A percentile compares a stretch with the other conserved stretches of the same genome.
Evolutionary conservation across 2,113 vertebrate genomes (phyloP).

Genomic region (Etia nguti): DNA sequence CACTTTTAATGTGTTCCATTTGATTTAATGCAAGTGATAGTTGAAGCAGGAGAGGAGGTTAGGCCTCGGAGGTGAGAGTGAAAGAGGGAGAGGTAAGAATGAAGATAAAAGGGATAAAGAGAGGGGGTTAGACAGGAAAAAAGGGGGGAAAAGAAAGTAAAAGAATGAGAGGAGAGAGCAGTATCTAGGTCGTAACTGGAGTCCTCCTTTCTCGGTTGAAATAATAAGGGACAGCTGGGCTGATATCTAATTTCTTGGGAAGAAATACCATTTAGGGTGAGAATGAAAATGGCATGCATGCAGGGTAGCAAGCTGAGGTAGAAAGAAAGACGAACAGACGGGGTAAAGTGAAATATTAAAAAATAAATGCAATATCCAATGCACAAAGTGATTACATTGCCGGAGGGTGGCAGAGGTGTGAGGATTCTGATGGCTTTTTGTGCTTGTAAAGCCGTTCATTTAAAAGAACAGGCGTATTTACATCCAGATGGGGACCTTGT

Average conservation of each 20-base stretch:
- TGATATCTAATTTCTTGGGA: constrained; percentile 60
- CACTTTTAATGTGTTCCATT: constrained; percentile 78
- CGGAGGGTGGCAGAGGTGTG: constrained; percentile 49
- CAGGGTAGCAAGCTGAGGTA: constrained; percentile 1
- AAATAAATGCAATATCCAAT: constrained; percentile 64
- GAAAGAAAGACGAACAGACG: constrained; percentile 17
- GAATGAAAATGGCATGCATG: constrained; percentile 55
- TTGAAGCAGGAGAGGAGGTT: constrained; percentile 65
- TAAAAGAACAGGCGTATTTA: constrained; percentile 55
- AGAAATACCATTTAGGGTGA: constrained; percentile 62
- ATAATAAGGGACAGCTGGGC: constrained; percentile 55
- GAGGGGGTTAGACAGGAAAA: constrained; percentile 2
- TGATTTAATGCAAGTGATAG: constrained; percentile 76
- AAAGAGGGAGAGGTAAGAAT: neutral
- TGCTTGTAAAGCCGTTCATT: constrained; percentile 43
- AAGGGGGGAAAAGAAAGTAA: neutral
- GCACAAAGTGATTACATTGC: constrained; percentile 62
- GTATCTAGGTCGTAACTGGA: constrained; percentile 28
- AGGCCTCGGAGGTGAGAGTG: constrained; percentile 47
- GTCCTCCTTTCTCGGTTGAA: constrained; percentile 41
- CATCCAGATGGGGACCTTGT: constrained; percentile 32
- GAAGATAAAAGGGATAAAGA: constrained; percentile 41
- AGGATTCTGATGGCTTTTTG: constrained; percentile 48
- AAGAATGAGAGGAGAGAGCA: neutral
- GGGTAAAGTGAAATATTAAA: constrained; percentile 47